Evolutionary conservation across 2,797 vertebrate species (phyloP), one percentile per base, ranked within the genome.

Genomic region (Anguilla marmorata): DNA sequence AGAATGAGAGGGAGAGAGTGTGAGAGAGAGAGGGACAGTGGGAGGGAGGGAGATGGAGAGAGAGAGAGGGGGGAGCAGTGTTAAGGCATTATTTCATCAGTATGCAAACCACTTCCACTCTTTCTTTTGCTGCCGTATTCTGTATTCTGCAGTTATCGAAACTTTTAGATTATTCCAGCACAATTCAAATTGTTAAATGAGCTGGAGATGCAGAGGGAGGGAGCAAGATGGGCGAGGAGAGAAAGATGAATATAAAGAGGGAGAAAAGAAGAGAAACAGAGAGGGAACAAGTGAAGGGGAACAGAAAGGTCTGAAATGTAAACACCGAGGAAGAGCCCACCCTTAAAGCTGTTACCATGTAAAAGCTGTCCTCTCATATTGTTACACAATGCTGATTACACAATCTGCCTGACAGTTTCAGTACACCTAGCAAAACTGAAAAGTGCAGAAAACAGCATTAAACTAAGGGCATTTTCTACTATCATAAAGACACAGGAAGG

Each of bases 281-380:
- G 41, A 56, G 0, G 50, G 63, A 83, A 79, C 30, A 54, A 52
- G 60, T 58, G 79, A 8, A 60, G 48, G 60, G 89, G 72, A 83
- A 58, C 8, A 30, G 37, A 33, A 54, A 80, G 85, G 24, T 90
- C 3, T 89, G 83, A 85, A 37, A 45, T 6, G 58, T 12, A 48
- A 19, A 85, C 21, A 80, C 14, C 7, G 27, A 83, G 45, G 37
- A 21, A 21, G 24, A 72, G 60, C 58, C 19, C 58, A 21, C 58
- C 58, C 21, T 63, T 63, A 63, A 27, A 21, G 5, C 5, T n/a
- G 24, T 66, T 6, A 66, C 24, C 21, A 30, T 69, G n/a, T 69
- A 69, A 69, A 69, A 11, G 33, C 69, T 37, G 19, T 8, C 30
- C 69, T 14, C 12, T 41, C 30, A 45, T 14, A 45, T 45, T 37